Base-by-base conservation (phyloP, 2,797 vertebrate genomes). In the Labeo calbasu region DNA sequence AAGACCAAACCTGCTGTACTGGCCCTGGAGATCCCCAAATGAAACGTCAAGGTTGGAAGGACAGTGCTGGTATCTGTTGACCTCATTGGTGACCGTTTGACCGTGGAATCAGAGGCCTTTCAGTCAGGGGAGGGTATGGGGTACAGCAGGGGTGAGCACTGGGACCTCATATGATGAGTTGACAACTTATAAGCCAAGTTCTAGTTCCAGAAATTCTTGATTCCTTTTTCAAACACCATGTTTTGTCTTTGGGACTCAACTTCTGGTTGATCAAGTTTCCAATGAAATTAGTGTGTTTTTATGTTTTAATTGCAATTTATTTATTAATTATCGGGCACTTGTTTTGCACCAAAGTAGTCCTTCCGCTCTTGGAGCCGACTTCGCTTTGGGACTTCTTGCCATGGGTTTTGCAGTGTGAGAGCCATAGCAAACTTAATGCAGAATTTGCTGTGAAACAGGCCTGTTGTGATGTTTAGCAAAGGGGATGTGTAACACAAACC, bases 1-100 rank as follows among this genome's bases (percentile, higher is more conserved):
- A 95, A 96, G 93, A 97, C 96, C 94, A 99, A 99, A 93, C 96
- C 97, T 19, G 91, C 92, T 40, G 94, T 97, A 91, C 93, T 95
- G 86, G 95, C 96, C 85, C 94, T 98, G 88, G 94, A 96, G 93
- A 90, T 94, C 90, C 95, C 96, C 77, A 96, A 97, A 88, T 99
- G 95, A 97, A 77, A 66, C 0, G 46, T 70, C 17, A 66, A 57
- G 66, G 11, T 32, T 3, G 2, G 2, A 0, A 7, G 12, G 23
- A 50, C 32, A 21, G 36, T 40, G 57, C 36, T 32, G 70, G 69
- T 55, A 21, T 19, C 57, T 48, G 50, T 5, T 57, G 61, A 71
- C 55, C 48, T 71, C 69, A 68, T 50, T 51, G 15, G 69, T 55
- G 76, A 81, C 43, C 6, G 70, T 81, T 70, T 81, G 68, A 81